Base-by-base conservation (phyloP, 2,113 vertebrate genomes). In the Thomomys bottae region DNA sequence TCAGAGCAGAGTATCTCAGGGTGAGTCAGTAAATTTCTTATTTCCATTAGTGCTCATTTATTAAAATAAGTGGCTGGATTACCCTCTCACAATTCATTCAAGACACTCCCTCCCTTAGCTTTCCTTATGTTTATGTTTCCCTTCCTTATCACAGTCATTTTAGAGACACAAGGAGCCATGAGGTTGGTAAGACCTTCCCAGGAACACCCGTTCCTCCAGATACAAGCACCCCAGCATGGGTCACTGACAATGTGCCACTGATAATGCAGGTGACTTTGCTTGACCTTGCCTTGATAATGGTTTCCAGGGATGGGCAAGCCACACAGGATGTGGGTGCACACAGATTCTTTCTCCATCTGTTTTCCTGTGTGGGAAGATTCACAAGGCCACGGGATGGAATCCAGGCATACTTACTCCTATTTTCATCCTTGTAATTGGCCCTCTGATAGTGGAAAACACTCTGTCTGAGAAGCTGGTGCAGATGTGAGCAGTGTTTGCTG, bases 261-360 rank as follows among this genome's bases (percentile, higher is more conserved):
- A 82, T 64, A 79, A 71, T n/a, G 18, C 23, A 61, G 1, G 0
- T 6, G 15, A 12, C 4, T 26, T 0, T 17, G 34, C n/a, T 42
- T 77, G 15, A 3, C 30, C 5, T 59, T 26, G 17, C 26, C 75
- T 54, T 15, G 34, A 45, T 24, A 24, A 83, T 20, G 59, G 21
- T 87, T 24, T 57, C 36, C 20, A 30, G 24, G 10, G 34, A 1
- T 63, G 30, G 8, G 20, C 5, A 21, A 72, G 32, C 28, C 8
- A 5, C 5, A 2, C 2, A 24, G 49, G 30, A 28, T 70, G 8
- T 0, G 0, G 24, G n/a, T 49, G 18, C 3, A 1, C 20, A 45
- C 5, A 2, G 63, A 87, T 66, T 32, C 61, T 54, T 77, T 36
- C 77, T 67, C 38, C 57, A 72, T 49, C 26, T 24, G 49, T 6